Evolutionary conservation across 2,888 invertebrate species (phyloP).

Genomic region (Andrena hattorfiana): DNA sequence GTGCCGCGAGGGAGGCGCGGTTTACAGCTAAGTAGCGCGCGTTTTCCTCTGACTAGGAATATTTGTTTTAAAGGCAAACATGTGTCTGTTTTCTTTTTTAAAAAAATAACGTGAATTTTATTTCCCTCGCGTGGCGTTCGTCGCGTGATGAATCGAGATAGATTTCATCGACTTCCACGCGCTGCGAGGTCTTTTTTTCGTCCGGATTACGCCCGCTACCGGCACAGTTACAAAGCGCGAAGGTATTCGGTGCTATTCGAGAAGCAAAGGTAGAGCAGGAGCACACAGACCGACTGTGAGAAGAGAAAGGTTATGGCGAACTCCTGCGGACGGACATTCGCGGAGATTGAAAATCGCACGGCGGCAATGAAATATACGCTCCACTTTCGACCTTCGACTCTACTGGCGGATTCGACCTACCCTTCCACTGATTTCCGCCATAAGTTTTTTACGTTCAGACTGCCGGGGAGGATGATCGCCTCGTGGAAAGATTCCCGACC

Average conservation of each 20-base stretch:
- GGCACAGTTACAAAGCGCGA: constrained; percentile 35
- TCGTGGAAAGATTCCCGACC: background rate
- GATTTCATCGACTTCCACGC: background rate
- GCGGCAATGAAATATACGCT: constrained; percentile 42
- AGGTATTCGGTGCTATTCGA: constrained; percentile 25
- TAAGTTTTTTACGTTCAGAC: constrained; percentile 13
- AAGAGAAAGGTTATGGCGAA: constrained; percentile 40
- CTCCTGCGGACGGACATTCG: constrained; percentile 48
- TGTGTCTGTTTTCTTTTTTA: background rate
- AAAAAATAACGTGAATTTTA: background rate
- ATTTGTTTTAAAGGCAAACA: background rate
- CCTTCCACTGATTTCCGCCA: constrained; percentile 1
- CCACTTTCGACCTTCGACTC: constrained; percentile 28
- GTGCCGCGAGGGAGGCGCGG: constrained; percentile 2
- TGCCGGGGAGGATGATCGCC: background rate
- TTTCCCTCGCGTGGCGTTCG: background rate
- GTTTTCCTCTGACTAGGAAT: background rate
- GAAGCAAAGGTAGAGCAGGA: constrained; percentile 16
- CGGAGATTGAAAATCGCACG: constrained; percentile 56
- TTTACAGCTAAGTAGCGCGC: constrained; percentile 6
- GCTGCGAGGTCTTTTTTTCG: background rate
- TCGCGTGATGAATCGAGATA: background rate
- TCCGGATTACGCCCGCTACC: constrained; percentile 9
- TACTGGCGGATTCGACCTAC: constrained; percentile 4
- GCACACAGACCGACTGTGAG: constrained; percentile 22